phyloP scores from a whole-genome alignment of 2,888 invertebrate species.

The Acanthosepion pharaonis region DNA sequence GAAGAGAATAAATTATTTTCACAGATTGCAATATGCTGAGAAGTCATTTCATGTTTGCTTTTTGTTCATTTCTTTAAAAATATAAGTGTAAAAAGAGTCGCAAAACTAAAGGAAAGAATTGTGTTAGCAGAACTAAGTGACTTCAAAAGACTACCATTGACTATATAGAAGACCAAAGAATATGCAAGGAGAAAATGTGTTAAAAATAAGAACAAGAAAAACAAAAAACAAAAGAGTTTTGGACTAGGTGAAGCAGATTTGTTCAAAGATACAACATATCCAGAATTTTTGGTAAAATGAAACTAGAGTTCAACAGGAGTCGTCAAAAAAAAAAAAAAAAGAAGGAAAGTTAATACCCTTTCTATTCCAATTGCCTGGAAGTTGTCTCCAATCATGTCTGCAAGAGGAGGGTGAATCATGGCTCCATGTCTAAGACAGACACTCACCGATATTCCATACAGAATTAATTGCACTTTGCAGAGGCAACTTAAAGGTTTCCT shows the following conservation, averaged over 20 bases:
- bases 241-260: not conserved
- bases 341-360: no score
- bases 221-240: not conserved
- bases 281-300: not conserved
- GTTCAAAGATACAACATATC: not conserved
- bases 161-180: no score
- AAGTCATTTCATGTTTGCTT: no score
- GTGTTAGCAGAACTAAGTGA: no score
- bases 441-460: not conserved
- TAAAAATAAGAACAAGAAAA: not conserved
- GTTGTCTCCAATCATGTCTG: not conserved
- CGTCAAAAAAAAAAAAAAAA: not conserved
- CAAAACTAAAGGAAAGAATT: no score
- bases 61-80: no score
- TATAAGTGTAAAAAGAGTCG: no score
- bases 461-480: conserved; percentile 22
- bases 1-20: no score
- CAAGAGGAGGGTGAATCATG: not conserved
- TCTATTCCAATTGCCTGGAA: not conserved
- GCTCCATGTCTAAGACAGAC: not conserved
- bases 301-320: not conserved
- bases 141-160: no score
- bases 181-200: no score
- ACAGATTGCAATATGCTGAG: no score
- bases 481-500: not conserved